Evolutionary conservation across 2,797 vertebrate species (phyloP), one percentile per base, ranked within the genome.

Genomic region (Crenuchus spilurus): DNA sequence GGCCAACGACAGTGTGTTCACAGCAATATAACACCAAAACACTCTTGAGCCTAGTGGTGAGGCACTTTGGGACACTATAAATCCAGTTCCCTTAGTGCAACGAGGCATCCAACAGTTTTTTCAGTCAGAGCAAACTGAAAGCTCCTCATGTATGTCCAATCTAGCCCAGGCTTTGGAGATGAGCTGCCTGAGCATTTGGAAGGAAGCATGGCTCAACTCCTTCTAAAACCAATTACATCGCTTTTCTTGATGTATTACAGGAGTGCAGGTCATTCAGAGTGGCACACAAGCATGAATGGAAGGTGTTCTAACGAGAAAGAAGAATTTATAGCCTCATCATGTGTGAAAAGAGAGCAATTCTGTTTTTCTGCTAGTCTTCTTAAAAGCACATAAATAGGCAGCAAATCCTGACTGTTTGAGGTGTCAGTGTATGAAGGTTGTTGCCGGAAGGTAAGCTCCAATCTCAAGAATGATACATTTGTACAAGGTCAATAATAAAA

Each of bases 161-260:
- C 28, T 26, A 62, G 71, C 30, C 54, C 48, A 14, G 24, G 64
- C 24, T 24, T 48, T 46, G 37, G 26, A 55, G 26, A 24, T 31
- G 48, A 54, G 35, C 52, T 75, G 63, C 67, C 30, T 55, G 44
- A 57, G 60, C 72, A 30, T 57, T 61, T 52, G 62, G 52, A 79
- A 71, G 70, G 61, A 60, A 22, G 62, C 51, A 37, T 60, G 48
- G 30, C 44, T 18, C 42, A 28, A 33, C 54, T 67, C 58, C 64
- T 70, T 74, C 48, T 52, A 73, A 77, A 78, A 79, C 39, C 74
- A 82, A 76, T 81, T 75, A 75, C 69, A 66, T 63, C 69, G 60
- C 37, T 1, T 24, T 41, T 66, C 20, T 57, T 76, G 66, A 78
- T 76, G 66, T 71, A 75, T 71, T 74, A 64, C 70, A 46, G 31